A percentile compares a stretch with the other conserved stretches of the same genome.
Evolutionary conservation across 2,888 invertebrate species (phyloP).

Genomic region (Apodemia arnacis): DNA sequence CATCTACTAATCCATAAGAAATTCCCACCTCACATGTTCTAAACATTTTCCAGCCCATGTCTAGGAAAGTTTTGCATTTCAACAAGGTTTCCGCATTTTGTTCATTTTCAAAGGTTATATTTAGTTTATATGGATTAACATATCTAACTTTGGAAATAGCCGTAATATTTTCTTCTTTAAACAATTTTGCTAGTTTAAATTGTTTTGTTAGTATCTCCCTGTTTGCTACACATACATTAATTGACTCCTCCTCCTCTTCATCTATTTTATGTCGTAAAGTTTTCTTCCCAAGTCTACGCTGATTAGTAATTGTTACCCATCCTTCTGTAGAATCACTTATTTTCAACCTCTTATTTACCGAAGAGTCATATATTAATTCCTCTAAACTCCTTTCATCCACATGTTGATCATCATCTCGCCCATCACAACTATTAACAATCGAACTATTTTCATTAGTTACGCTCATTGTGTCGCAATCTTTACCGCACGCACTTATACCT

Average conservation of each 20-base stretch:
- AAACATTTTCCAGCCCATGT: background rate
- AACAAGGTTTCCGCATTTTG: background rate
- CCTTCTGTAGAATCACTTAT: background rate
- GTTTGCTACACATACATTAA: background rate
- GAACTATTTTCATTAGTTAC: background rate
- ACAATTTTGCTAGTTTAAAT: background rate
- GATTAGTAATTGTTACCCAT: background rate
- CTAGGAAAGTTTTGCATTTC: background rate
- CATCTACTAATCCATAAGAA: background rate
- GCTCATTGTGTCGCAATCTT: background rate
- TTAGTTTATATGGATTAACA: background rate
- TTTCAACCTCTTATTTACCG: background rate
- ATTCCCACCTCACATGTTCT: background rate
- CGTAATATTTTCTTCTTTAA: background rate
- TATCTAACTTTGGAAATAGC: background rate
- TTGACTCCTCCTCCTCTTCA: background rate
- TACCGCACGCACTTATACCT: background rate
- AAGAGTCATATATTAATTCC: background rate
- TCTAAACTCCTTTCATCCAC: background rate
- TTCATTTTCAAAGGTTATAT: background rate
- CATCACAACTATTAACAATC: background rate
- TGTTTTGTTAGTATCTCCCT: background rate
- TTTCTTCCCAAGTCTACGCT: background rate
- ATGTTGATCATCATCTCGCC: background rate
- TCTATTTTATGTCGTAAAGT: background rate